phyloP scores from a whole-genome alignment of 2,888 invertebrate species.

The Epinotia brunnichana region DNA sequence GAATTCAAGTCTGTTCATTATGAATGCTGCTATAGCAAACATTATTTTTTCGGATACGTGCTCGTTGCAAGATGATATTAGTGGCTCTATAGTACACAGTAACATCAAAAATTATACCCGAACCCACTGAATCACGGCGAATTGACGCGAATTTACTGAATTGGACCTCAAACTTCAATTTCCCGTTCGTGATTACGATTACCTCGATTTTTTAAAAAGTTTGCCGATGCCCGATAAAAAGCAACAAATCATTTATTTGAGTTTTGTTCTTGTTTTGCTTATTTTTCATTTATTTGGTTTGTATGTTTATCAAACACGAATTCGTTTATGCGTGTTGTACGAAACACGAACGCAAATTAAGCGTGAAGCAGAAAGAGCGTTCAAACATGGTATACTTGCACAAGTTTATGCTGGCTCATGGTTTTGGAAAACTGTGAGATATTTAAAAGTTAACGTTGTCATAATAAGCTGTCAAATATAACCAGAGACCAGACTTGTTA shows the following conservation, averaged over 20 bases:
- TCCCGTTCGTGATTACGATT: not conserved
- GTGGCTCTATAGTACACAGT: too few species aligned
- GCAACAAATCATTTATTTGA: not conserved
- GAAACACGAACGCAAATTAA: too few species aligned
- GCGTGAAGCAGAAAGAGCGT: too few species aligned
- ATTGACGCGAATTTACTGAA: not conserved
- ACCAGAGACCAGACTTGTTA: too few species aligned
- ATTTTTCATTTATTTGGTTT: not conserved
- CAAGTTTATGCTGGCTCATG: too few species aligned
- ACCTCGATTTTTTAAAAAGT: constrained; percentile 18
- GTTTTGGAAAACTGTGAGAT: too few species aligned
- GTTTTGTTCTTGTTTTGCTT: not conserved
- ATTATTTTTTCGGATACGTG: not conserved
- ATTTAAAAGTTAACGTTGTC: too few species aligned
- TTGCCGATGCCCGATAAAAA: not conserved
- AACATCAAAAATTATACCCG: too few species aligned
- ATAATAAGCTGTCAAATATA: too few species aligned
- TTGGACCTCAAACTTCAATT: constrained; percentile 2
- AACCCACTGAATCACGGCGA: too few species aligned
- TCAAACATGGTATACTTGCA: too few species aligned
- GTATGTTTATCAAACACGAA: not conserved
- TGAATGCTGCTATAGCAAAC: not conserved
- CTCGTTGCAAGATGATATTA: too few species aligned
- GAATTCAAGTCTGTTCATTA: not conserved
- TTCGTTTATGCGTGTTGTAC: not conserved